Evolutionary conservation across 2,888 invertebrate species (phyloP).

Genomic region (Mythimna vitellina): DNA sequence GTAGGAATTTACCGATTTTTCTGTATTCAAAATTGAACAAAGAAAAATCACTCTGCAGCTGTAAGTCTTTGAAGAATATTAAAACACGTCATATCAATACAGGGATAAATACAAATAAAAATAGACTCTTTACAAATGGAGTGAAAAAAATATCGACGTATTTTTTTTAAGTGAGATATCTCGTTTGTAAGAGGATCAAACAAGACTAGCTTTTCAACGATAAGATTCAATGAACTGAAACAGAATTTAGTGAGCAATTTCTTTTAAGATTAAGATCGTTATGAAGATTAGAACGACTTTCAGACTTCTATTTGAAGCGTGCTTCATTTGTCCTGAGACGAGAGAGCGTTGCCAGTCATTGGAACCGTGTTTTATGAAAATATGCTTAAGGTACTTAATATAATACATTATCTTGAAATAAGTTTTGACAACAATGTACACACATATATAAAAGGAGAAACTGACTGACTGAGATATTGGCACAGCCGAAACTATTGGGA

Average conservation of each 20-base stretch:
- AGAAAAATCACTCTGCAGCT: neutral
- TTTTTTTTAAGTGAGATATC: slow-evolving; percentile 11
- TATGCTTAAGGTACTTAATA: neutral
- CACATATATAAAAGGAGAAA: neutral
- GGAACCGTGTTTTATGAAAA: neutral
- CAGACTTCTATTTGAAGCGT: slow-evolving; percentile 17
- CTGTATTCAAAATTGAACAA: neutral
- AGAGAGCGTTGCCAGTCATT: neutral
- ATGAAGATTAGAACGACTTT: slow-evolving; percentile 39
- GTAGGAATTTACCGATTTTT: neutral
- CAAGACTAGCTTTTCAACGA: slow-evolving; percentile 43
- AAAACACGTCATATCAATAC: slow-evolving; percentile 1
- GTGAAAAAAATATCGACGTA: neutral
- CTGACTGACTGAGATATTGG: too few relatives aligned
- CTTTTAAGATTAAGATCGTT: slow-evolving; percentile 45
- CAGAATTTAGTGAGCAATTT: slow-evolving; percentile 48
- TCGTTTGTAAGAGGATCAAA: slow-evolving; percentile 47
- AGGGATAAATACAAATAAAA: neutral
- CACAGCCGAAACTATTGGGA: too few relatives aligned
- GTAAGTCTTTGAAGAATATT: neutral
- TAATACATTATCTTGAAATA: neutral
- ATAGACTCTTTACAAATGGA: neutral
- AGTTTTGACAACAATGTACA: neutral
- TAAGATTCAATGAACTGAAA: slow-evolving; percentile 51
- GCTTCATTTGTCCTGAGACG: slow-evolving; percentile 1